phyloP scores from a whole-genome alignment of 2,797 vertebrate species.

The Percopsis omiscomaycus region DNA sequence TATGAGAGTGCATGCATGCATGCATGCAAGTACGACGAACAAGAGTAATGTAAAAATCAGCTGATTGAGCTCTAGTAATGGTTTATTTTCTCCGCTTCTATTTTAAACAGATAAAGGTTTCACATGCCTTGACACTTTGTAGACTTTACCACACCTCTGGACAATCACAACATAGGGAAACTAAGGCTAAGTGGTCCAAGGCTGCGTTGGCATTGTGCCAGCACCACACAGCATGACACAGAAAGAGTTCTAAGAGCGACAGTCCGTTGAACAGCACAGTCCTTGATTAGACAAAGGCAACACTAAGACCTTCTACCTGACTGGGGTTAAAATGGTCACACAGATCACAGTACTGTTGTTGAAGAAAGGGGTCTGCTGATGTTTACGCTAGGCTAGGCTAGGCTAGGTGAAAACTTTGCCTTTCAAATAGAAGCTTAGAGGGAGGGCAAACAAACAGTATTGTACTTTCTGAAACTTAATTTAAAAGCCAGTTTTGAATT shows the following conservation, averaged over 20 bases:
- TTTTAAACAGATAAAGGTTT: slow-evolving; percentile 53
- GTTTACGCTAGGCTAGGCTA: not conserved
- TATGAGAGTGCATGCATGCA: no score
- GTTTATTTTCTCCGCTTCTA: slow-evolving; percentile 13
- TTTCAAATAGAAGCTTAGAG: slow-evolving; percentile 12
- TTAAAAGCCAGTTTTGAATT: slow-evolving; percentile 13
- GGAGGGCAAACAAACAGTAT: not conserved
- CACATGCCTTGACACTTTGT: slow-evolving; percentile 48
- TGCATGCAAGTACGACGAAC: slow-evolving; percentile 24
- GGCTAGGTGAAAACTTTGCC: not conserved
- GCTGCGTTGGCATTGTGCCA: slow-evolving; percentile 47
- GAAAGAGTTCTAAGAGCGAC: slow-evolving; percentile 29
- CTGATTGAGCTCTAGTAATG: slow-evolving; percentile 40
- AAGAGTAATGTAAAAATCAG: slow-evolving; percentile 65
- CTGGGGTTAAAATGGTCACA: slow-evolving; percentile 6
- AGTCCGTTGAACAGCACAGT: slow-evolving; percentile 24
- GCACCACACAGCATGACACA: slow-evolving; percentile 28
- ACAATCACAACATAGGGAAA: slow-evolving; percentile 52
- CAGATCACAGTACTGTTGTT: slow-evolving; percentile 15
- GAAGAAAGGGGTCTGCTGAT: slow-evolving; percentile 8
- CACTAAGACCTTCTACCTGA: slow-evolving; percentile 28
- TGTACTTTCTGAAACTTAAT: slow-evolving; percentile 7
- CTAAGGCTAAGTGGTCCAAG: slow-evolving; percentile 45
- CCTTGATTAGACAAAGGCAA: slow-evolving; percentile 34
- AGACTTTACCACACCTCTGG: slow-evolving; percentile 36